Conservation (phyloP, 2,888 invertebrate species). For the Acrocera orbiculus region DNA sequence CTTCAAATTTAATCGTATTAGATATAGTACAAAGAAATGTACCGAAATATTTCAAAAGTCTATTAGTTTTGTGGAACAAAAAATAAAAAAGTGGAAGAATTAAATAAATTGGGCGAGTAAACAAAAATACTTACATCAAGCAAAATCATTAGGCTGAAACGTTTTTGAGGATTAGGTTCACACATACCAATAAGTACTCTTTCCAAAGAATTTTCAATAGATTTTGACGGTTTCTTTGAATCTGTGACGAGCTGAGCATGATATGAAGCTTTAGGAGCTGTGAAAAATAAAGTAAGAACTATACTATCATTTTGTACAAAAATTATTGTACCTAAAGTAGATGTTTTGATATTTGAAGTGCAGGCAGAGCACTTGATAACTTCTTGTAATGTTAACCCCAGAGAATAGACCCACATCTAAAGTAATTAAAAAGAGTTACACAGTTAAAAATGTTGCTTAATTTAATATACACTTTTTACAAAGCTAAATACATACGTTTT, state of each 20-base stretch:
- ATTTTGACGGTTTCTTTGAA: too few relatives aligned
- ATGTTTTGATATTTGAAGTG: background rate
- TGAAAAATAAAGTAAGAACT: too few relatives aligned
- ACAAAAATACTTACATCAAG: conserved; percentile 36
- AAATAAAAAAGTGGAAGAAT: background rate
- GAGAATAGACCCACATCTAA: conserved; percentile 43
- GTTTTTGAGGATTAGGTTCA: conserved; percentile 33
- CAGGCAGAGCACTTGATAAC: conserved; percentile 3
- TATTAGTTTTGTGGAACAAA: background rate
- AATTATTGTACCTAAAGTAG: background rate
- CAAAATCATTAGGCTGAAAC: conserved; percentile 42
- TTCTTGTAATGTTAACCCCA: conserved; percentile 34
- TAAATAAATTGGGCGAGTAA: background rate
- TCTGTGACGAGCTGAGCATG: too few relatives aligned
- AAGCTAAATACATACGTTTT: too few relatives aligned
- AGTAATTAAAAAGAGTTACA: background rate
- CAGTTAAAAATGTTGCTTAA: background rate
- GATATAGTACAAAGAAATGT: background rate
- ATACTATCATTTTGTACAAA: too few relatives aligned
- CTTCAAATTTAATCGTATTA: too few relatives aligned
- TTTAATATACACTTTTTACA: too few relatives aligned
- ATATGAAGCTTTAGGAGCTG: too few relatives aligned
- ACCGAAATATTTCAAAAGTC: background rate
- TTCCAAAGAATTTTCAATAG: conserved; percentile 5
- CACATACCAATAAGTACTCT: conserved; percentile 30